Percentiles rank a stretch among this genome's conserved stretches.
These are phyloP conservation scores for Pseudococcus jackbeardsleyi DNA, from an alignment of 2,888 invertebrate genomes.

Conservation along the genomic window DNA sequence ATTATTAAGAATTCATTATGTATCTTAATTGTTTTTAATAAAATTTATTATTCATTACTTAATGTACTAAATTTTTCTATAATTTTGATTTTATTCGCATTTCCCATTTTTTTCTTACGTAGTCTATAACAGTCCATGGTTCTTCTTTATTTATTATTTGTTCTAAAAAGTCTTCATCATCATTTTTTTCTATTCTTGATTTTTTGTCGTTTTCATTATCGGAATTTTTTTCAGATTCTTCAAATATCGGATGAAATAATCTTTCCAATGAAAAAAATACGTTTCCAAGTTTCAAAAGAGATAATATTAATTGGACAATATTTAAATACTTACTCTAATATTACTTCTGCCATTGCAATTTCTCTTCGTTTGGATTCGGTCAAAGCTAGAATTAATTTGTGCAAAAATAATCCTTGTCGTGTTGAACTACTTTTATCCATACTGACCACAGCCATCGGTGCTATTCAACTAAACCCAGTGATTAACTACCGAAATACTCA, in stretches of 20 bases:
- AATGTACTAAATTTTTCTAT: not conserved
- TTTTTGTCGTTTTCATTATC: not conserved
- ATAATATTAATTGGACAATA: not conserved
- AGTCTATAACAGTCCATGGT: not conserved
- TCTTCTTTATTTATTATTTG: not conserved
- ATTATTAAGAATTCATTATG: not conserved
- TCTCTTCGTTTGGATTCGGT: not conserved
- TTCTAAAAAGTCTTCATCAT: not conserved
- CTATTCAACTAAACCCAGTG: not conserved
- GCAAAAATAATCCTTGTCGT: not conserved
- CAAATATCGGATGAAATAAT: not conserved
- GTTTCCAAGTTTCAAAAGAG: not conserved
- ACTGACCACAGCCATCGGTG: not conserved
- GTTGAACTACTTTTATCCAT: not conserved
- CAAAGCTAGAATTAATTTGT: not conserved
- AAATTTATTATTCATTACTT: not conserved
- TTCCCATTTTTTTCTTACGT: not conserved
- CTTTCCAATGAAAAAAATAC: not conserved
- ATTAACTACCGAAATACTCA: not conserved
- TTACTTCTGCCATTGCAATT: not conserved
- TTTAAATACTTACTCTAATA: slow-evolving; percentile 1
- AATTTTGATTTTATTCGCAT: slow-evolving; percentile 27
- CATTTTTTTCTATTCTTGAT: not conserved
- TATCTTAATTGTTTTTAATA: not conserved
- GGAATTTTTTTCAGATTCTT: not conserved